phyloP scores from a whole-genome alignment of 2,888 invertebrate genomes.

The Megaustenia siamemsis region DNA sequence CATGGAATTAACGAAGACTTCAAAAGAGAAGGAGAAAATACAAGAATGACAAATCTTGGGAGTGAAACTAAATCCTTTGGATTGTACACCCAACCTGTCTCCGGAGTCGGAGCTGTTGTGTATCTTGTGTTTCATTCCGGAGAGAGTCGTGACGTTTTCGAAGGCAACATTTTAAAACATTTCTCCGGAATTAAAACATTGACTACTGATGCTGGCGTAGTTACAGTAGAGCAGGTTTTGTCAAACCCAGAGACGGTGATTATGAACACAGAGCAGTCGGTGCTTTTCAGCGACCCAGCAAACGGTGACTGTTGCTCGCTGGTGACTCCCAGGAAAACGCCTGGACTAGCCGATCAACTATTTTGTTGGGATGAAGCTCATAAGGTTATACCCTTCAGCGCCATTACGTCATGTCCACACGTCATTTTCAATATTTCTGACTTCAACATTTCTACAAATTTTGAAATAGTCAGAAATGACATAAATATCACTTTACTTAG shows the following conservation, averaged over 20 bases:
- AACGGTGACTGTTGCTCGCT: background rate
- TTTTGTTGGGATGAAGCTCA: background rate
- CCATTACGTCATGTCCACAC: background rate
- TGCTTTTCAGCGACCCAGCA: background rate
- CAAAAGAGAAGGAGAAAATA: background rate
- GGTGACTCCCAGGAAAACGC: background rate
- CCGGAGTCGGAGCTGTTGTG: background rate
- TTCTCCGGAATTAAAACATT: background rate
- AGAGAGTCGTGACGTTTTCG: background rate
- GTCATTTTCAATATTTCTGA: slow-evolving; percentile 13
- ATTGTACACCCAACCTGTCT: background rate
- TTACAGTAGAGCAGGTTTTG: background rate
- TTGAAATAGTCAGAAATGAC: background rate
- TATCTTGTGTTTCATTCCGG: too few relatives aligned
- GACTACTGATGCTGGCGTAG: too few relatives aligned
- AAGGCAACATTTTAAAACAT: background rate
- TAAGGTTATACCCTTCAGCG: background rate
- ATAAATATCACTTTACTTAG: background rate
- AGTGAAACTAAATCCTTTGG: background rate
- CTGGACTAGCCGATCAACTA: background rate
- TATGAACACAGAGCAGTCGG: background rate
- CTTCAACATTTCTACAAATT: background rate
- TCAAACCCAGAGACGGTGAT: background rate
- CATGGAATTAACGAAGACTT: too few relatives aligned
- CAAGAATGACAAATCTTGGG: background rate